Evolutionary conservation across 2,113 vertebrate genomes (phyloP).

Genomic region (Apteryx owenii): DNA sequence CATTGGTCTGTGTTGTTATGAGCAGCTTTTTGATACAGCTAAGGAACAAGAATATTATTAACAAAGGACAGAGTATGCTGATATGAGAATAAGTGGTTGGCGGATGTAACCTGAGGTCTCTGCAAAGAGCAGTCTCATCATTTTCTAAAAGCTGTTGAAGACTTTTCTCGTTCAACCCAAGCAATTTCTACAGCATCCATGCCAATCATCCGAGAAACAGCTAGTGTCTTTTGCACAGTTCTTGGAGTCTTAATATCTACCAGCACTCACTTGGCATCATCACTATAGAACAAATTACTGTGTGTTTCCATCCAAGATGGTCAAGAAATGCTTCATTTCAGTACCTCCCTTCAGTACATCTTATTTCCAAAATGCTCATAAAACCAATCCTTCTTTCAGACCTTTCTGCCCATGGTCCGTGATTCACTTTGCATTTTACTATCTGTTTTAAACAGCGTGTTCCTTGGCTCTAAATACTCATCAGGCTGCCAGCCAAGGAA

Average conservation of each 20-base stretch:
- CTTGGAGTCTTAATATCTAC: neutral
- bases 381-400: neutral
- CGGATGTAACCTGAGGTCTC: neutral
- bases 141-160: neutral
- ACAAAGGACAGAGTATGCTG: too few species aligned
- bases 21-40: neutral
- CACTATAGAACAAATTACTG: neutral
- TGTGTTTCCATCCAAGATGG: neutral
- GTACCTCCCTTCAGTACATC: neutral
- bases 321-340: neutral
- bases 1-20: neutral
- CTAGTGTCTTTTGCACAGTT: neutral
- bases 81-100: neutral
- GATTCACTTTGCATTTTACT: conserved; percentile 36
- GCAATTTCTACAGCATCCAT: neutral
- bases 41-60: neutral
- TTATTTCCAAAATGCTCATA: neutral
- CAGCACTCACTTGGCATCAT: neutral
- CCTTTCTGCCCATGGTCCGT: neutral
- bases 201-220: neutral
- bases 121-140: neutral
- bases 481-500: conserved; percentile 48
- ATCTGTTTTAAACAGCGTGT: conserved; percentile 44
- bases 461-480: conserved; percentile 34
- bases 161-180: neutral